phyloP scores from a whole-genome alignment of 2,888 invertebrate genomes.

The Dastarcus helophoroides region DNA sequence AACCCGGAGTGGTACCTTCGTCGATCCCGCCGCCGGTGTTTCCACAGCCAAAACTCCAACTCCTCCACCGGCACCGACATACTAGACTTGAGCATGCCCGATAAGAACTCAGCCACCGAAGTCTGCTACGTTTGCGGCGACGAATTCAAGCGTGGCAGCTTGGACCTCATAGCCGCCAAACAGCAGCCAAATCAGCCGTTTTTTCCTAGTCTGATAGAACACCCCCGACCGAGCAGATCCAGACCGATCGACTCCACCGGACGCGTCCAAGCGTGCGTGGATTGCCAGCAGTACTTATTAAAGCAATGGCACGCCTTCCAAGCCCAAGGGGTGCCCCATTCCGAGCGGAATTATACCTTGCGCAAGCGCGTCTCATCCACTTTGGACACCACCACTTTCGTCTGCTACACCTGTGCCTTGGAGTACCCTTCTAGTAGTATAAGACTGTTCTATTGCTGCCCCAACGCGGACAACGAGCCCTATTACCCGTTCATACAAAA shows the following conservation, averaged over 20 bases:
- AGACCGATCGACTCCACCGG: constrained; percentile 71
- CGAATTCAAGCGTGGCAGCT: constrained; percentile 71
- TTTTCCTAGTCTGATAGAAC: constrained; percentile 65
- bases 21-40: constrained; percentile 39
- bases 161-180: constrained; percentile 55
- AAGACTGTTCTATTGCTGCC: constrained; percentile 72
- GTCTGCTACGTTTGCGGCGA: constrained; percentile 87
- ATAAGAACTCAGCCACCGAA: constrained; percentile 81
- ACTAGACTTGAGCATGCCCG: constrained; percentile 82
- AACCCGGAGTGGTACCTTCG: constrained; percentile 40
- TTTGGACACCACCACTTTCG: constrained; percentile 58
- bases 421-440: constrained; percentile 70
- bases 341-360: constrained; percentile 69
- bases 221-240: constrained; percentile 75
- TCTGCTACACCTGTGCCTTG: constrained; percentile 82
- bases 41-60: constrained; percentile 34
- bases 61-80: constrained; percentile 68
- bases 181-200: constrained; percentile 47
- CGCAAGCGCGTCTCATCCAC: constrained; percentile 61
- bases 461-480: constrained; percentile 75
- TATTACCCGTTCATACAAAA: constrained; percentile 83
- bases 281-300: constrained; percentile 74
- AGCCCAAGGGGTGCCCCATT: constrained; percentile 56
- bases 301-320: constrained; percentile 74
- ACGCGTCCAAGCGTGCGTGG: constrained; percentile 67